Conservation (phyloP, 2,888 invertebrate genomes). For the Theretra japonica region DNA sequence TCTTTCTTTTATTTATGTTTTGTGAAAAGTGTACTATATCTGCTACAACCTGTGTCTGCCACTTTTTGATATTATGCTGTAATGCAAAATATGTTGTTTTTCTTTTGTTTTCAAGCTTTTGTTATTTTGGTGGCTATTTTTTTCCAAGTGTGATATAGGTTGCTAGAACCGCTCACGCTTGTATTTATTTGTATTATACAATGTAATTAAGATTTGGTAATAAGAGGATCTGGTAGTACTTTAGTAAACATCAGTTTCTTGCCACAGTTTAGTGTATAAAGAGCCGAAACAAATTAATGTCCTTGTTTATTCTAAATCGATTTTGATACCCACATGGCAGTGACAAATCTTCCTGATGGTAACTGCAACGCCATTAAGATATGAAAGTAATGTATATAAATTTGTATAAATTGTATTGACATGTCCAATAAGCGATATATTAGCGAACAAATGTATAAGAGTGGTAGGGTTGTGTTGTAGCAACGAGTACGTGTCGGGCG, state of each 20-base stretch:
- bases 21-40: not conserved
- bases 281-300: too few relatives aligned
- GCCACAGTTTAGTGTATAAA: too few relatives aligned
- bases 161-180: constrained; percentile 4
- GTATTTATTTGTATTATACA: not conserved
- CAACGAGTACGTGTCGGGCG: constrained; percentile 88
- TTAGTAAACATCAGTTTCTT: too few relatives aligned
- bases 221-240: too few relatives aligned
- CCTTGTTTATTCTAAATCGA: too few relatives aligned
- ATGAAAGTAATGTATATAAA: too few relatives aligned
- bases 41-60: not conserved
- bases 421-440: too few relatives aligned
- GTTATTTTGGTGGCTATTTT: constrained; percentile 10
- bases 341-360: too few relatives aligned
- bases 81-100: not conserved
- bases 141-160: not conserved
- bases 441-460: not conserved
- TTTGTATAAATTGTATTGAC: too few relatives aligned
- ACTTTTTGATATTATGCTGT: not conserved
- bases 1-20: not conserved
- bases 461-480: constrained; percentile 68
- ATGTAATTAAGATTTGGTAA: not conserved
- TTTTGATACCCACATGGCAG: too few relatives aligned
- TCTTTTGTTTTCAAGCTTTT: constrained; percentile 3
- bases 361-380: too few relatives aligned